Percentiles rank a stretch among this genome's conserved stretches.
Conservation (phyloP, 2,888 invertebrate species). For the Sinodicranocentrus sp. region DNA sequence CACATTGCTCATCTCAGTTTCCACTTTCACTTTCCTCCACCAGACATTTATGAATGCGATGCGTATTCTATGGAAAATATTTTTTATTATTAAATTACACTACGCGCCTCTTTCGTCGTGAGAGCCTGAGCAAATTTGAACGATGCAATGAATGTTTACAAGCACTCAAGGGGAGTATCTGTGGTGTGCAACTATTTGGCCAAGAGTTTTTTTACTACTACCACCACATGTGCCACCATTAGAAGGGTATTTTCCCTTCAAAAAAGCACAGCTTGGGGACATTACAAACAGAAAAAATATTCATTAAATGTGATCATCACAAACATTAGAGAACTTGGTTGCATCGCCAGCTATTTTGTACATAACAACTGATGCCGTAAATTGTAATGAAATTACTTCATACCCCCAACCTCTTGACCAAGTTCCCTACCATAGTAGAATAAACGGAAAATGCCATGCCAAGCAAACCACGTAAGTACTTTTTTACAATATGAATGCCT, state of each 20-base stretch:
- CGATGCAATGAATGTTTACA: background rate
- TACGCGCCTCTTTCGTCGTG: too few relatives aligned
- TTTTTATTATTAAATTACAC: too few relatives aligned
- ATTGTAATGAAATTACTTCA: constrained; percentile 56
- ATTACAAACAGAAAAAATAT: constrained; percentile 49
- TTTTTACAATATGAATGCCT: background rate
- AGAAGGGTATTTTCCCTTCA: too few relatives aligned
- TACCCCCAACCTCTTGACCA: constrained; percentile 17
- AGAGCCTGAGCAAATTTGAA: too few relatives aligned
- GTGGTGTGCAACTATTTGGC: background rate
- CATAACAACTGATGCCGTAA: constrained; percentile 38
- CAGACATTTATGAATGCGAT: too few relatives aligned
- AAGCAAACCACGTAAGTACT: background rate
- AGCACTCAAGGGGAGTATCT: background rate
- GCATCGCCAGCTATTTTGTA: background rate
- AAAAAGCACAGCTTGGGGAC: background rate
- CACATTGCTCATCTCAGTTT: too few relatives aligned
- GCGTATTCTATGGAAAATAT: too few relatives aligned
- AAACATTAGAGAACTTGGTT: constrained; percentile 22
- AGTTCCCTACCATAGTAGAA: constrained; percentile 28
- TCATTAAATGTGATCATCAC: constrained; percentile 47
- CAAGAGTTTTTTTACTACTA: too few relatives aligned
- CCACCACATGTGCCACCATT: background rate
- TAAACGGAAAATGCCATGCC: background rate
- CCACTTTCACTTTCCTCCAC: too few relatives aligned